Evolutionary conservation across 2,888 invertebrate genomes (phyloP).

Genomic region (Microctonus aethiopoides): DNA sequence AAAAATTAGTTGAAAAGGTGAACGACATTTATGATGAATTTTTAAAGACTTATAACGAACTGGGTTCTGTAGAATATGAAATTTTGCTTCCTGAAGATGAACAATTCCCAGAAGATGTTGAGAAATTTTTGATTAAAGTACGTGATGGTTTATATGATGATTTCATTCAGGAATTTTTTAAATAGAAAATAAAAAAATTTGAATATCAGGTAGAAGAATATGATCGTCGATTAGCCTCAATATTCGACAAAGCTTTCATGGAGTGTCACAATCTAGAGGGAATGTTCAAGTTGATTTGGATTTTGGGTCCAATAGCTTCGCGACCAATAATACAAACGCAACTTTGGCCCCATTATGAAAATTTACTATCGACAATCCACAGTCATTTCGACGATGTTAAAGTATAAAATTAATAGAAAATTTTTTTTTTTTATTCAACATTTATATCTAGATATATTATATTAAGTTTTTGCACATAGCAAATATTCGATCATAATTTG

Average conservation of each 20-base stretch:
- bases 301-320: conserved; percentile 79
- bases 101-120: conserved; percentile 75
- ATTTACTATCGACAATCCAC: conserved; percentile 75
- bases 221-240: conserved; percentile 81
- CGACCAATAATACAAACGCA: conserved; percentile 80
- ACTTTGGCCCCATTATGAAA: conserved; percentile 75
- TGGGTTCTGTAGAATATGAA: conserved; percentile 73
- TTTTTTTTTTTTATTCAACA: conserved; percentile 3
- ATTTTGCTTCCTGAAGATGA: conserved; percentile 78
- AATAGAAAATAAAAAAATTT: neutral
- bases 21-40: conserved; percentile 63
- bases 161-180: neutral
- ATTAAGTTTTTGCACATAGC: conserved; percentile 38
- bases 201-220: conserved; percentile 71
- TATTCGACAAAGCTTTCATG: conserved; percentile 83
- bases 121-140: conserved; percentile 72
- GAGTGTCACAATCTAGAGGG: conserved; percentile 79
- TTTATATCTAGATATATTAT: conserved; percentile 18
- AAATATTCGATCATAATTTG: conserved; percentile 51
- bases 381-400: conserved; percentile 76
- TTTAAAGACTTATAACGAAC: conserved; percentile 53
- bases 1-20: conserved; percentile 71
- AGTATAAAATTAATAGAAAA: conserved; percentile 56
- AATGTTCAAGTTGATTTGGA: conserved; percentile 76
- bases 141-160: neutral